Conservation (phyloP, 2,113 vertebrate genomes). For the Nycticryphes semicollaris region DNA sequence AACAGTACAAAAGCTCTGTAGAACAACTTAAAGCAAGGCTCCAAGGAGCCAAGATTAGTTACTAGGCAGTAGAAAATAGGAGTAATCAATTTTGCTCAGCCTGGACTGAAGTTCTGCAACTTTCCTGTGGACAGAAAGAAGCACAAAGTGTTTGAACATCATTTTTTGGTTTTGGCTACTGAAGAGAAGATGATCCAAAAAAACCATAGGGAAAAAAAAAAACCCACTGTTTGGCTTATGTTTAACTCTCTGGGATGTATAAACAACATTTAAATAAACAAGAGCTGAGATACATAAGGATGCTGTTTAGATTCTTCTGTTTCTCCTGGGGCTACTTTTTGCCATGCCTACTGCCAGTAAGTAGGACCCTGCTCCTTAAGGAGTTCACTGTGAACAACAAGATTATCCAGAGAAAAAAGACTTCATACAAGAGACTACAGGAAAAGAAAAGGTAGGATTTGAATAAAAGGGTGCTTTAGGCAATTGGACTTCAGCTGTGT, state of each 20-base stretch:
- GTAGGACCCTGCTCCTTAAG: neutral
- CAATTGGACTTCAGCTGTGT: neutral
- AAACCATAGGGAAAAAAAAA: neutral
- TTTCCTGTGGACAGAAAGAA: neutral
- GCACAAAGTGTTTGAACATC: neutral
- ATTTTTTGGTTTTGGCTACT: neutral
- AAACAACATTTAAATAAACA: neutral
- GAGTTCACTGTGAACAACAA: neutral
- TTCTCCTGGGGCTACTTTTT: neutral
- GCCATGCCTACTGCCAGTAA: neutral
- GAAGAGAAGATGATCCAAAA: neutral
- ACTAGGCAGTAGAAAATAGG: slow-evolving; percentile 36
- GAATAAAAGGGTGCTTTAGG: slow-evolving; percentile 8
- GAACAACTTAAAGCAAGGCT: slow-evolving; percentile 28
- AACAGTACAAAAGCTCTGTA: slow-evolving; percentile 28
- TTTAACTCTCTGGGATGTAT: neutral
- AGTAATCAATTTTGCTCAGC: slow-evolving; percentile 37
- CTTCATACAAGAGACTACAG: neutral
- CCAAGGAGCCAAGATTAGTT: slow-evolving; percentile 28
- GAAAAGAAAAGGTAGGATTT: neutral
- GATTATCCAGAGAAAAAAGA: neutral
- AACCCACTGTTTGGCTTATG: neutral
- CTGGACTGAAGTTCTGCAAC: neutral
- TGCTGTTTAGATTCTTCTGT: neutral
- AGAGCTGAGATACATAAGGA: neutral